These are phyloP conservation scores for Diachrysia chrysitis DNA, from an alignment of 2,888 invertebrate species.

Conservation along the genomic window DNA sequence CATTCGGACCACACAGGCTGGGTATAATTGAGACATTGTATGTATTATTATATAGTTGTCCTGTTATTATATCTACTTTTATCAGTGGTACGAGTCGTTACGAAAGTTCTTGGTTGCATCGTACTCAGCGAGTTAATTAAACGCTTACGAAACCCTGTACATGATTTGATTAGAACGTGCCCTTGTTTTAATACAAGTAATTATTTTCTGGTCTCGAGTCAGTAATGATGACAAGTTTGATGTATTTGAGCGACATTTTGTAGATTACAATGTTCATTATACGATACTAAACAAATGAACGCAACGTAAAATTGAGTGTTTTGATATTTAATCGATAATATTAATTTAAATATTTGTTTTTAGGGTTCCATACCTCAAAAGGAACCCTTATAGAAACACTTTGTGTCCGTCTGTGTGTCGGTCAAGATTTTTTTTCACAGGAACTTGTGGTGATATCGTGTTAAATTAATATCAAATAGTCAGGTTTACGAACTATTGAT, in stretches of 20 bases:
- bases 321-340: conserved; percentile 42
- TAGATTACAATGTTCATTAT: conserved; percentile 64
- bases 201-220: conserved; percentile 73
- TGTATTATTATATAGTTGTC: conserved; percentile 74
- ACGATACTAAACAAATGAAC: conserved; percentile 46
- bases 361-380: too few species aligned
- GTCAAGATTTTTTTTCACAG: too few species aligned
- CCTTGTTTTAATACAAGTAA: conserved; percentile 79
- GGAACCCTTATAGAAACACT: too few species aligned
- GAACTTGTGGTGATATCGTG: too few species aligned
- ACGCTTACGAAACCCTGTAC: conserved; percentile 65
- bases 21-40: conserved; percentile 84
- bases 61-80: conserved; percentile 70
- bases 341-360: conserved; percentile 29
- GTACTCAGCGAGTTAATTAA: conserved; percentile 64
- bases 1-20: conserved; percentile 82
- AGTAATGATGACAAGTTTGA: conserved; percentile 70
- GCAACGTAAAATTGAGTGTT: conserved; percentile 30
- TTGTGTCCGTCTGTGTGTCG: too few species aligned
- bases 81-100: conserved; percentile 60
- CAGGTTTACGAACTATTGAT: too few species aligned
- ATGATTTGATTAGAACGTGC: conserved; percentile 72
- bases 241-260: conserved; percentile 65
- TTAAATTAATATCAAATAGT: too few species aligned
- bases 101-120: conserved; percentile 65